Evolutionary conservation across 2,113 vertebrate species (phyloP).

Genomic region (Gymnarchus niloticus): DNA sequence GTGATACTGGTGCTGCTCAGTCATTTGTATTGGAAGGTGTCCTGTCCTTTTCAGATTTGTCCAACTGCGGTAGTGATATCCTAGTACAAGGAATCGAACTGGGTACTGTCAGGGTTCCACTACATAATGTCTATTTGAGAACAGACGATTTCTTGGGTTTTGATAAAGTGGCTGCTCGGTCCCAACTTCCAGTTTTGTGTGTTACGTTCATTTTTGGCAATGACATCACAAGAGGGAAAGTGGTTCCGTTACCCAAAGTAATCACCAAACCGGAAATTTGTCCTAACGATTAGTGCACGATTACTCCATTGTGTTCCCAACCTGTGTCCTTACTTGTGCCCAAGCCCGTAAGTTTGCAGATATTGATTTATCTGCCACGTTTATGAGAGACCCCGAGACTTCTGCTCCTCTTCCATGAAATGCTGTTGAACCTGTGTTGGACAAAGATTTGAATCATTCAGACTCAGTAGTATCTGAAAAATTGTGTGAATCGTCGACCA

Average conservation of each 20-base stretch:
- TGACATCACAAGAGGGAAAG: background rate
- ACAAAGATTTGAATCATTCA: background rate
- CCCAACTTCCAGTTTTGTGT: background rate
- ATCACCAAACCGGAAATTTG: background rate
- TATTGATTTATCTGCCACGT: background rate
- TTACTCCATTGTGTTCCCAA: background rate
- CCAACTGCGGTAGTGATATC: background rate
- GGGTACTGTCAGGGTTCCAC: background rate
- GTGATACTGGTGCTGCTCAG: background rate
- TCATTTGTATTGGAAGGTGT: background rate
- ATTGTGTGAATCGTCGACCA: too few species aligned
- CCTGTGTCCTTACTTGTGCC: background rate
- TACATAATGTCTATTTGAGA: background rate
- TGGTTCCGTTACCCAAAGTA: background rate
- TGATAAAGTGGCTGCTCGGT: background rate
- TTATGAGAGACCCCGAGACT: background rate
- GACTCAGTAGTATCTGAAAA: too few species aligned
- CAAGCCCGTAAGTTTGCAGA: background rate
- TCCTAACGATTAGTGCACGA: background rate
- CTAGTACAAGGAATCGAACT: background rate
- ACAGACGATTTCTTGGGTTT: background rate
- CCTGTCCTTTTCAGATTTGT: background rate
- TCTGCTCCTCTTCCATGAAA: background rate
- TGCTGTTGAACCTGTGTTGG: background rate
- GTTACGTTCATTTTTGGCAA: background rate